A percentile compares a stretch with the other conserved stretches of the same genome.
These are phyloP conservation scores for Selenia dentaria DNA, from an alignment of 2,888 invertebrate genomes.

Conservation along the genomic window DNA sequence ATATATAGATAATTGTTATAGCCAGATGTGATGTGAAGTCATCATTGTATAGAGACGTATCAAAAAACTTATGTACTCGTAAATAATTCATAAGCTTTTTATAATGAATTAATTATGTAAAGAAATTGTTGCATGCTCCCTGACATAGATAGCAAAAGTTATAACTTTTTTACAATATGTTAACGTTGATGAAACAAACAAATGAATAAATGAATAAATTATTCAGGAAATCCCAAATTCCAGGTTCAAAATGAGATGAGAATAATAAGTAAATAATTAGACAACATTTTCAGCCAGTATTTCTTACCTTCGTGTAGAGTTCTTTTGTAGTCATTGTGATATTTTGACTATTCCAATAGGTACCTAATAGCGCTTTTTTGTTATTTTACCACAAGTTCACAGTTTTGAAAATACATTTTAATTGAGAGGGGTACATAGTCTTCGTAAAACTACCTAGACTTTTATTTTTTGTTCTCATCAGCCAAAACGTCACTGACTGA, in stretches of 20 bases:
- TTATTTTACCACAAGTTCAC: conserved; percentile 69
- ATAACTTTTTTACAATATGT: no score
- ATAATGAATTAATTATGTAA: no score
- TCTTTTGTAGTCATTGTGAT: conserved; percentile 82
- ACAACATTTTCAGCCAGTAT: conserved; percentile 17
- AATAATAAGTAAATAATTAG: conserved; percentile 4
- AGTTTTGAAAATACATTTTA: conserved; percentile 70
- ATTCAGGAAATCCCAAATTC: no score
- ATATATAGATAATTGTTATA: conserved; percentile 8
- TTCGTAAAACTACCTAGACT: no score
- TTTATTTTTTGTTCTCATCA: no score
- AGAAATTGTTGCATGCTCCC: conserved; percentile 48
- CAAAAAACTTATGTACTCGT: conserved; percentile 1
- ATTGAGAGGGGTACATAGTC: conserved; percentile 67
- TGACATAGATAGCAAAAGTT: conserved; percentile 42
- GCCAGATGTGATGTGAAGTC: conserved; percentile 1
- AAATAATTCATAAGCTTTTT: conserved; percentile 18
- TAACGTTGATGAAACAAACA: no score
- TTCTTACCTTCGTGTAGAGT: conserved; percentile 78
- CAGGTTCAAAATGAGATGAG: no score
- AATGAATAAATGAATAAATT: no score
- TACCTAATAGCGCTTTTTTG: conserved; percentile 36
- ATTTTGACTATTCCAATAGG: neutral
- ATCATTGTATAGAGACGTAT: conserved; percentile 5
- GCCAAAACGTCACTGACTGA: conserved; percentile 74